Conservation (phyloP, 2,113 vertebrate genomes). For the Alectura lathami region DNA sequence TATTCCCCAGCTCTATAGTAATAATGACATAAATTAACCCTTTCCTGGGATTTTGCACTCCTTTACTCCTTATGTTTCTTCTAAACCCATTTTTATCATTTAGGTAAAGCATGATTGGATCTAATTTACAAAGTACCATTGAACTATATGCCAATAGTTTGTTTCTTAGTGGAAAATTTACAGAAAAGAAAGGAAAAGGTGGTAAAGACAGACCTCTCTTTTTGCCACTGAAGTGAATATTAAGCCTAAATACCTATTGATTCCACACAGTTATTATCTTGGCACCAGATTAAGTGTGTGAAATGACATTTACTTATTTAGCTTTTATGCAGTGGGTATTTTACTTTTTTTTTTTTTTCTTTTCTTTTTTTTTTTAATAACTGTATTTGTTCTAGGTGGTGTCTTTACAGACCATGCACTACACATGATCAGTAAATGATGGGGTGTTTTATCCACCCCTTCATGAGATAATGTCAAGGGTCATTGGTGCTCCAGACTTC, state of each 20-base stretch:
- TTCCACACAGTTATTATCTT: background rate
- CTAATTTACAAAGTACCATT: background rate
- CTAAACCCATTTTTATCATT: background rate
- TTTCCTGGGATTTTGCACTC: background rate
- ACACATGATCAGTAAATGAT: constrained; percentile 21
- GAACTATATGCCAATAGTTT: background rate
- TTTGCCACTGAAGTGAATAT: background rate
- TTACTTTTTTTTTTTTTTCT: constrained; percentile 10
- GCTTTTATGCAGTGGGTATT: background rate
- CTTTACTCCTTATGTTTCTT: background rate
- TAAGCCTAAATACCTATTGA: background rate
- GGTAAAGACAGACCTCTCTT: background rate
- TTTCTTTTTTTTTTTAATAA: too few species aligned
- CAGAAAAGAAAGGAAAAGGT: background rate
- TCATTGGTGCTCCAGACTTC: constrained; percentile 21
- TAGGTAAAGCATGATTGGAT: background rate
- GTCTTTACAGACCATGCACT: background rate
- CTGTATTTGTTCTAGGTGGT: background rate
- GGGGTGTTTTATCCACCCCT: background rate
- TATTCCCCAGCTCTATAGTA: background rate
- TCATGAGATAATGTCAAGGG: background rate
- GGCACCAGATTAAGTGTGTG: background rate
- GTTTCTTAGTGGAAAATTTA: background rate
- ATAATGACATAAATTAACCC: background rate
- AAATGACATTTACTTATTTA: constrained; percentile 33